Conservation (phyloP, 2,113 vertebrate genomes). For the Eurystomus gularis region DNA sequence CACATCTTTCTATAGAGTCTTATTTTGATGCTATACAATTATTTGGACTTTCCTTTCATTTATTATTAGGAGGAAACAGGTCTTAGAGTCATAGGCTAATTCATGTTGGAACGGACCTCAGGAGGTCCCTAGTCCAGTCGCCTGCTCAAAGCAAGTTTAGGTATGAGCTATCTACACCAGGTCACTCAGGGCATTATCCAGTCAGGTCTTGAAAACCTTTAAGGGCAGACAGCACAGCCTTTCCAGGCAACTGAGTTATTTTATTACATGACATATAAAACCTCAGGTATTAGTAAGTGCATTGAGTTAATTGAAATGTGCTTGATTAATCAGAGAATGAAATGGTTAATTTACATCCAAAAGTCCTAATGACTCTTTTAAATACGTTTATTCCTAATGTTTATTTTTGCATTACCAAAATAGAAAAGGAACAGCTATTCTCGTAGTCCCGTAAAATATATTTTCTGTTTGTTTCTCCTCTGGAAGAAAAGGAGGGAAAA, state of each 20-base stretch:
- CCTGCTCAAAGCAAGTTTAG: neutral
- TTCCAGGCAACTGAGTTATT: neutral
- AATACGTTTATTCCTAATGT: neutral
- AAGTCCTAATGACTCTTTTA: neutral
- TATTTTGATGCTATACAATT: neutral
- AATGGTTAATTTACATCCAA: constrained; percentile 6
- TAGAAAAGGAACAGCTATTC: constrained; percentile 36
- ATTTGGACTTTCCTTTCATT: neutral
- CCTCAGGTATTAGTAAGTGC: neutral
- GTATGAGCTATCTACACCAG: neutral
- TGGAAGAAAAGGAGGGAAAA: neutral
- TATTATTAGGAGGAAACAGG: neutral
- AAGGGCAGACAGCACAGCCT: neutral
- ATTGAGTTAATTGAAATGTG: neutral
- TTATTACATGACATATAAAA: neutral
- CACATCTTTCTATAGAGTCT: neutral
- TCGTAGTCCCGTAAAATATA: neutral
- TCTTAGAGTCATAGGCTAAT: neutral
- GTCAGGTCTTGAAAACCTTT: neutral
- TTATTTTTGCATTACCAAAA: neutral
- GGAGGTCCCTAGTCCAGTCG: neutral
- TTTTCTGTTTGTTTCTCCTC: neutral
- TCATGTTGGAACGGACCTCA: neutral
- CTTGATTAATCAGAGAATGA: neutral
- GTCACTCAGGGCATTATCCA: neutral